Evolutionary conservation across 2,113 vertebrate genomes (phyloP).

Genomic region (Dipodomys stephensi): DNA sequence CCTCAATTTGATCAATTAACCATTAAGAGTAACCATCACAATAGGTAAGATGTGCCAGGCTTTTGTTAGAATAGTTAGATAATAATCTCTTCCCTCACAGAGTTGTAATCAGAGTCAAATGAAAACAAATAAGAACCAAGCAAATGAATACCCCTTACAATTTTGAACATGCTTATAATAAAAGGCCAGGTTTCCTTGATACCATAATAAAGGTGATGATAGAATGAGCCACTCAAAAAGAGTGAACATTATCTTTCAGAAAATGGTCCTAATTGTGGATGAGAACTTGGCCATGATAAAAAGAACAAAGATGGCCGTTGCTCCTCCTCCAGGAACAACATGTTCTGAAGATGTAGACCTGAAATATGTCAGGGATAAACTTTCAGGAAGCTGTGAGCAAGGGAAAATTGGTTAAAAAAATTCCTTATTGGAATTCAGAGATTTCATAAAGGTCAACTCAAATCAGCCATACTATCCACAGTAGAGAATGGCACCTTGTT

Average conservation of each 20-base stretch:
- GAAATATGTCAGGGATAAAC: neutral
- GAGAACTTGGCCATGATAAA: neutral
- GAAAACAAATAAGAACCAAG: neutral
- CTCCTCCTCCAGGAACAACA: too few relatives aligned
- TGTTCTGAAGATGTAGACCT: neutral
- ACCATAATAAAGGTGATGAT: neutral
- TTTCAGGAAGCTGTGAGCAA: neutral
- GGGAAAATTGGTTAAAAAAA: neutral
- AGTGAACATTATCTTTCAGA: neutral
- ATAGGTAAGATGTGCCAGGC: neutral
- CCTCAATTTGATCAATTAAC: neutral
- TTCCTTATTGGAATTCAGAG: neutral
- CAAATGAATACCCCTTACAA: neutral
- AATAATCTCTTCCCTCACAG: neutral
- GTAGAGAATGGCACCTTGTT: neutral
- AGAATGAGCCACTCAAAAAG: neutral
- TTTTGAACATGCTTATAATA: neutral
- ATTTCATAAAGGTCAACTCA: neutral
- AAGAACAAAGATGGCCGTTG: neutral
- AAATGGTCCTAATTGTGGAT: neutral
- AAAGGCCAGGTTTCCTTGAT: neutral
- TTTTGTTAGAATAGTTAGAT: neutral
- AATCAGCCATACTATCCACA: fast-evolving
- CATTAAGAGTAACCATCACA: neutral
- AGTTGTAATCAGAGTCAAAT: neutral